These are phyloP conservation scores for Stegostoma tigrinum DNA, from an alignment of 2,113 vertebrate genomes.

Conservation along the genomic window DNA sequence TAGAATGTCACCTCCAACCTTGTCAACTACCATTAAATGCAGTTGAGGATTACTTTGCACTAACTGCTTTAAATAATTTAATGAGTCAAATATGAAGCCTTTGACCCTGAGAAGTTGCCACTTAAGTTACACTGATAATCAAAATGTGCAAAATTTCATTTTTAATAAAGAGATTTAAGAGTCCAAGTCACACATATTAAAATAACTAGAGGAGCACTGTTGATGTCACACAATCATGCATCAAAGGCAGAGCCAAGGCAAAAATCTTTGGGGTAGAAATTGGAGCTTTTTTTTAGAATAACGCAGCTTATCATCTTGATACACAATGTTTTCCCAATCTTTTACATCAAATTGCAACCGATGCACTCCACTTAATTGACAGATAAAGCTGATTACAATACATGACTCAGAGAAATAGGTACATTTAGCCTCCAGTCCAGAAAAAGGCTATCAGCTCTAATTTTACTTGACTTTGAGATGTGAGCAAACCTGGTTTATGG, in stretches of 20 bases:
- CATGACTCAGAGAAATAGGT: not conserved
- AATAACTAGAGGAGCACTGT: not conserved
- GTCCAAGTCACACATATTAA: not conserved
- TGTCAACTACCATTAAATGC: not conserved
- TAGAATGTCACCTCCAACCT: not conserved
- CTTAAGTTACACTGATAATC: not conserved
- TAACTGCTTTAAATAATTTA: not conserved
- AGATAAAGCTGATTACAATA: not conserved
- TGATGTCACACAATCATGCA: not conserved
- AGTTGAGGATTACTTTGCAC: not conserved
- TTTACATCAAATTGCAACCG: not conserved
- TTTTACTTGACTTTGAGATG: not conserved
- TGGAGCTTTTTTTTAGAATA: not conserved
- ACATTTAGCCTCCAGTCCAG: not conserved
- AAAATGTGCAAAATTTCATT: not conserved
- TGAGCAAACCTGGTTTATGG: not conserved
- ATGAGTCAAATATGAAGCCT: not conserved
- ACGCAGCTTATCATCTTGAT: not conserved
- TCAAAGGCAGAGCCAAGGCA: not conserved
- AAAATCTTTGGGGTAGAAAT: not conserved
- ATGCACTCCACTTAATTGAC: not conserved
- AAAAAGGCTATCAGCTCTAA: not conserved
- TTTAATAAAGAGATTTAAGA: not conserved
- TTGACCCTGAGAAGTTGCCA: not conserved
- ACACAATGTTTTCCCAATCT: not conserved